Evolutionary conservation across 1,140 invertebrate species (phyloP).

Genomic region (Chlorops oryzae): DNA sequence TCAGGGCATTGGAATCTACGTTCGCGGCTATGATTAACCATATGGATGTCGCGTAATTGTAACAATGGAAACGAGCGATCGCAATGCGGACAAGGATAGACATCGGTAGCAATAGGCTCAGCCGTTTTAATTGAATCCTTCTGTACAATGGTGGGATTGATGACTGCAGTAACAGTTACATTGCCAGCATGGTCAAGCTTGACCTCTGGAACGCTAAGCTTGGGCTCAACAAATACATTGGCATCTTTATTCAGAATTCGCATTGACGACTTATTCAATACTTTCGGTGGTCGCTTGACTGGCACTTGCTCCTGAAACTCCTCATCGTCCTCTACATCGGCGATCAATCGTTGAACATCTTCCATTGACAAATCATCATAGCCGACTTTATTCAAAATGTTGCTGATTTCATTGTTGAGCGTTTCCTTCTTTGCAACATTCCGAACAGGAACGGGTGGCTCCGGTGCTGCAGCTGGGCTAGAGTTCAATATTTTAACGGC

Average conservation of each 20-base stretch:
- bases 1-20: conserved; percentile 57
- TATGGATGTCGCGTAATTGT: conserved; percentile 62
- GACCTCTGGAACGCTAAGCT: conserved; percentile 28
- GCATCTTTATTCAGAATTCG: conserved; percentile 39
- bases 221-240: conserved; percentile 22
- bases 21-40: conserved; percentile 56
- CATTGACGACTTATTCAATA: conserved; percentile 38
- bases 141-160: conserved; percentile 21
- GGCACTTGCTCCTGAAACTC: too few species aligned
- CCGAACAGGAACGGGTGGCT: conserved; percentile 12
- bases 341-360: conserved; percentile 35
- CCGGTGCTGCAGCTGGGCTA: conserved; percentile 3
- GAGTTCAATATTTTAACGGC: conserved; percentile 12
- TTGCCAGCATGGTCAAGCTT: conserved; percentile 34
- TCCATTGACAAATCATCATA: conserved; percentile 39
- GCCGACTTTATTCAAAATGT: conserved; percentile 35
- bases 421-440: background rate
- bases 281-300: too few species aligned
- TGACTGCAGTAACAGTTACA: conserved; percentile 40
- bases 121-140: conserved; percentile 31
- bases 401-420: conserved; percentile 1
- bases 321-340: conserved; percentile 22
- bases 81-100: conserved; percentile 61
- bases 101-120: conserved; percentile 44
- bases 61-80: conserved; percentile 65